Evolutionary conservation across 2,797 vertebrate species (phyloP).

Genomic region (Gastrophryne carolinensis): DNA sequence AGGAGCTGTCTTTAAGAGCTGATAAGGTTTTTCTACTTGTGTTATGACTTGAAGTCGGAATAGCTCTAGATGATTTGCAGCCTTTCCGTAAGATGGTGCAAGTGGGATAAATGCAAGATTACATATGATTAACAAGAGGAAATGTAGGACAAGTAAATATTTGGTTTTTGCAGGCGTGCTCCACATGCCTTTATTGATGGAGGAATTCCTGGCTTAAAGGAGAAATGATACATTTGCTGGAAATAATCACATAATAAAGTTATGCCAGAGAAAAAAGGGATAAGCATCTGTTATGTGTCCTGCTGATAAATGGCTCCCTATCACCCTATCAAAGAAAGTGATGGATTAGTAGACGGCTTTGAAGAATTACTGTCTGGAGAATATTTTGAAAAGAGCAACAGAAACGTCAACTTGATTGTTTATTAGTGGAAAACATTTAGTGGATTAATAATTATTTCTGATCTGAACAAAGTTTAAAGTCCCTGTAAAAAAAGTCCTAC

Average conservation of each 20-base stretch:
- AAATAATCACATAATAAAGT: not conserved
- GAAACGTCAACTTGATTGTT: too few species aligned
- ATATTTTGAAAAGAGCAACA: not conserved
- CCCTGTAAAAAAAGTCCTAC: too few species aligned
- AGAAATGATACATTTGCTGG: not conserved
- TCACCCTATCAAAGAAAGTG: not conserved
- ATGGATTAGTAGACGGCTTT: not conserved
- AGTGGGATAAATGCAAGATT: not conserved
- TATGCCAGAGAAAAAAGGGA: not conserved
- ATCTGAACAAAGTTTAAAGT: too few species aligned
- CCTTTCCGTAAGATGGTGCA: not conserved
- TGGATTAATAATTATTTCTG: too few species aligned
- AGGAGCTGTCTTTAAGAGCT: not conserved
- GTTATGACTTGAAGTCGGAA: not conserved
- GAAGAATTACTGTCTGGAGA: not conserved
- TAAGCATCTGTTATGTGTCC: not conserved
- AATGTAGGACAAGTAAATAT: not conserved
- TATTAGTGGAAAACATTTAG: too few species aligned
- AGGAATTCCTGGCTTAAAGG: not conserved
- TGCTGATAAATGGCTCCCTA: not conserved
- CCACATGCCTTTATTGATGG: not conserved
- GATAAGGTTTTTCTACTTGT: not conserved
- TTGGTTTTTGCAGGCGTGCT: not conserved
- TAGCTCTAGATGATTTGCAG: not conserved
- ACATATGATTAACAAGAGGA: not conserved